phyloP scores from a whole-genome alignment of 2,888 invertebrate genomes.

The Drosophila eohydei region DNA sequence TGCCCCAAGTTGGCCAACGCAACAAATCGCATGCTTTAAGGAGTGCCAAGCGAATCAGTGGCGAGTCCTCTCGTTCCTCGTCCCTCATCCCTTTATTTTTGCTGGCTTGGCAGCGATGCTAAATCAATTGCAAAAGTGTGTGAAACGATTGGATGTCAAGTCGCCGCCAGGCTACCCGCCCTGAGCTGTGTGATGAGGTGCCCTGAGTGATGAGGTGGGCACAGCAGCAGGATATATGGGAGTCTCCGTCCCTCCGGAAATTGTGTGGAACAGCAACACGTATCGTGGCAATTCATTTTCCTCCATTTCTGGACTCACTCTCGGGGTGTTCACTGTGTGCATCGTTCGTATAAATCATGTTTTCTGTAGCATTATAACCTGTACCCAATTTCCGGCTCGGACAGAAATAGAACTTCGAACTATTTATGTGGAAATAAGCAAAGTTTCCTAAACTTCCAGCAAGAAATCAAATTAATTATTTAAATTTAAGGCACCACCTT shows the following conservation, averaged over 20 bases:
- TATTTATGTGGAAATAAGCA: conserved; percentile 36
- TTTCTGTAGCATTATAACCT: conserved; percentile 35
- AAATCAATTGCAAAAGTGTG: conserved; percentile 77
- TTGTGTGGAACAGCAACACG: conserved; percentile 78
- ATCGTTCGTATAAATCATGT: conserved; percentile 69
- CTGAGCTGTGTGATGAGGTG: background rate
- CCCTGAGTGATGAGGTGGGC: conserved; percentile 62
- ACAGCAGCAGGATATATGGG: conserved; percentile 22
- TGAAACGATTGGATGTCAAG: conserved; percentile 67
- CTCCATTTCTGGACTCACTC: conserved; percentile 16
- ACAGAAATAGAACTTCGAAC: conserved; percentile 33
- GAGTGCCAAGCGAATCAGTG: conserved; percentile 26
- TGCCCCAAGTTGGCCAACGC: conserved; percentile 66
- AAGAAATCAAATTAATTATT: conserved; percentile 14
- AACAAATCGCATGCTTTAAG: conserved; percentile 67
- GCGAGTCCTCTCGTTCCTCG: background rate
- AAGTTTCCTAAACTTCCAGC: conserved; percentile 18
- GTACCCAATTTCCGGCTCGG: conserved; percentile 52
- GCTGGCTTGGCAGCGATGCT: conserved; percentile 46
- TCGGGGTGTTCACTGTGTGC: conserved; percentile 51
- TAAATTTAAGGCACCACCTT: conserved; percentile 4
- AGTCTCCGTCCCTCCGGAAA: conserved; percentile 64
- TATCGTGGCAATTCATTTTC: conserved; percentile 70
- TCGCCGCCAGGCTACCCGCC: conserved; percentile 9
- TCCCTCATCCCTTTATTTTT: background rate